Evolutionary conservation across 2,113 vertebrate species (phyloP).

Genomic region (Antechinus stuartii): DNA sequence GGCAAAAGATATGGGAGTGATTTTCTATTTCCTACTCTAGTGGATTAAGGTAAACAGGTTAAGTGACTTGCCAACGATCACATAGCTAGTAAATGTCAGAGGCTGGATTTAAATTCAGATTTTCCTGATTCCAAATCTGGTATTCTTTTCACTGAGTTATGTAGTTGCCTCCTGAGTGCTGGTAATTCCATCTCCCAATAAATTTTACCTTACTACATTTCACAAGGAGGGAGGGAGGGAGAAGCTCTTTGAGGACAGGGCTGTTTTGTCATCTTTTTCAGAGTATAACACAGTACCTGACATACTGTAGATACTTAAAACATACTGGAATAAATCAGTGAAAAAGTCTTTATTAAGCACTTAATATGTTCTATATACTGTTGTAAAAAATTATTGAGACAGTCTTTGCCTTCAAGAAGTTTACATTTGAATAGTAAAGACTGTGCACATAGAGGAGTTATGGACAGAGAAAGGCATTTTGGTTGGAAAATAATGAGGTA

Average conservation of each 20-base stretch:
- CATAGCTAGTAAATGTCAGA: no score
- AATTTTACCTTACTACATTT: neutral
- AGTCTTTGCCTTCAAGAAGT: neutral
- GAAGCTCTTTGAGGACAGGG: no score
- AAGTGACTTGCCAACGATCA: no score
- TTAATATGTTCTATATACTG: neutral
- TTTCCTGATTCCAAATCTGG: no score
- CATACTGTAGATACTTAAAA: no score
- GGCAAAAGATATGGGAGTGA: no score
- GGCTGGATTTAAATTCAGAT: no score
- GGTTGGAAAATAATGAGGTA: neutral
- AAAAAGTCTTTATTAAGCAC: neutral
- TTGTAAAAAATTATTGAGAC: neutral
- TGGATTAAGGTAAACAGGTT: no score
- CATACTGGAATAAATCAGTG: no score
- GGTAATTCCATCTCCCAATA: neutral
- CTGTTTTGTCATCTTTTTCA: no score
- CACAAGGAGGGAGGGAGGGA: neutral
- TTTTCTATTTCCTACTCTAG: no score
- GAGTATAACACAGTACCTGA: no score
- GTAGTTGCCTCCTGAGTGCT: neutral
- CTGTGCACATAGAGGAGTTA: neutral
- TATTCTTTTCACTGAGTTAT: neutral
- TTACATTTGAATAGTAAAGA: neutral
- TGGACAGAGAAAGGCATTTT: neutral